Conservation (phyloP, 92 coral and sea anemone genomes). For the Siderastrea radians region DNA sequence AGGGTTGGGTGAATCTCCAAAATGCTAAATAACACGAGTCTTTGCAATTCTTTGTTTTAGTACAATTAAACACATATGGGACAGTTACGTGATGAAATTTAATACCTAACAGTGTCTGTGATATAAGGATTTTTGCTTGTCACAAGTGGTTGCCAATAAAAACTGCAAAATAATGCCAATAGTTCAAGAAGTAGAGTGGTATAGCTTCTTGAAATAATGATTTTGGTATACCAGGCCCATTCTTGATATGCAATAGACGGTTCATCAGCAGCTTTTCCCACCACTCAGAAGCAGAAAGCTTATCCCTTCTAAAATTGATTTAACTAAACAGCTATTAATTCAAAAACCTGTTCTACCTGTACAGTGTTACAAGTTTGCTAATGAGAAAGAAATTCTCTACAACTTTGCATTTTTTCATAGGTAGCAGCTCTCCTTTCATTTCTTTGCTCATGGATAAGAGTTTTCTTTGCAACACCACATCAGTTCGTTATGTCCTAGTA, state of each 20-base stretch:
- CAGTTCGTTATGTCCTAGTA: not conserved
- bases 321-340: no score
- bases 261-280: not conserved
- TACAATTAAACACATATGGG: not conserved
- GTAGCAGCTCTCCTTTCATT: not conserved
- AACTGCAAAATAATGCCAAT: not conserved
- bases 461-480: constrained; percentile 1
- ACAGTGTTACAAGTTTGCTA: not conserved
- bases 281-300: not conserved
- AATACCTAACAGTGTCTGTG: not conserved
- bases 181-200: not conserved
- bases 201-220: no score
- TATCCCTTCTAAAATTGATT: no score
- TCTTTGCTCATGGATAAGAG: not conserved
- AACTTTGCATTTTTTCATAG: no score
- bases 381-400: not conserved
- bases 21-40: not conserved
- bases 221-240: not conserved
- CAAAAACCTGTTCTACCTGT: not conserved
- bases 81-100: not conserved
- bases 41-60: not conserved
- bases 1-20: not conserved
- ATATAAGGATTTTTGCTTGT: not conserved
- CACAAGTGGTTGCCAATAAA: not conserved
- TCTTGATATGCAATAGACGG: not conserved